Evolutionary conservation across 37 sponge, comb jelly and placozoan species (phyloP), one percentile per base, ranked within the genome.

Genomic region (Chondrosia reniformis): DNA sequence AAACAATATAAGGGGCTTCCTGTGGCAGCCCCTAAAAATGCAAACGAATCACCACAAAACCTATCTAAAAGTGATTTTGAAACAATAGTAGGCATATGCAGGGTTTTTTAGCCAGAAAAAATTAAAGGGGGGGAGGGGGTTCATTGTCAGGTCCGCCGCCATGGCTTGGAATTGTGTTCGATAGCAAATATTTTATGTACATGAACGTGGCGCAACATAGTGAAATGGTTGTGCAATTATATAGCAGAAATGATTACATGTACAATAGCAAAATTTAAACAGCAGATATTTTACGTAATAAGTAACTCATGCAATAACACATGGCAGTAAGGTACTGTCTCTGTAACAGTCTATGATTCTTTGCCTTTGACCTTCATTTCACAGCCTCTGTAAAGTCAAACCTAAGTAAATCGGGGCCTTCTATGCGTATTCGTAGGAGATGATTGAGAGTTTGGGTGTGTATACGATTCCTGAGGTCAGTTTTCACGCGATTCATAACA

Each of bases 371-470:
- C 74, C 74, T 45, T 33, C 46, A 22, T 4, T 69, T 54, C 4
- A 81, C 74, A 34, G 81, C 71, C 27, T 55, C 28, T 17, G 69
- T 43, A 67, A 81, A 81, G 56, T 67, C 74, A 45, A 81, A 81
- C 25, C 55, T 32, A 15, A 7, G 3, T 33, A 81, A 40, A 49
- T 55, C 27, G 17, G 81, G 74, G 4, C 72, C 81, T 71, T 81
- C 81, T 27, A 71, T 73, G 28, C 55, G 71, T 19, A 81, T 81
- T 55, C 81, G 30, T 58, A 67, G 74, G 41, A 67, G 55, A 17
- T n/a, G 41, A 46, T 81, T 55, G 22, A 81, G 66, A 31, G 81
- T 81, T 62, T 55, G 27, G 22, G 62, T 80, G 44, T 36, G 37
- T 56, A 80, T 67, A 17, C 54, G 73, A 80, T 67, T 80, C 54